Evolutionary conservation across 2,797 vertebrate species (phyloP).

Genomic region (Danio aesculapii): DNA sequence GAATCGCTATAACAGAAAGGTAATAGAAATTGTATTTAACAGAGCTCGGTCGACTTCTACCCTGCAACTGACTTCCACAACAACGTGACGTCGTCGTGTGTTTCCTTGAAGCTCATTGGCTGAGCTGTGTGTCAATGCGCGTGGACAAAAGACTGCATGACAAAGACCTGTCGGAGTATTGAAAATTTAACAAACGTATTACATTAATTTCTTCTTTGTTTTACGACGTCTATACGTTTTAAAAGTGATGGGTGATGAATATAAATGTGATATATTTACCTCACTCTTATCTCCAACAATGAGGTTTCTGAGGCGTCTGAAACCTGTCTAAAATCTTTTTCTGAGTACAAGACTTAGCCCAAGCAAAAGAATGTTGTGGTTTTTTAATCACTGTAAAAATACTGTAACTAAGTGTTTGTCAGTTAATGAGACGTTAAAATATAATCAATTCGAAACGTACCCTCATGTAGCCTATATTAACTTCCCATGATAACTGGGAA

Average conservation of each 20-base stretch:
- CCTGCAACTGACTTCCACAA: constrained; percentile 1
- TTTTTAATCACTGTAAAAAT: not conserved
- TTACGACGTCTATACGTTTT: not conserved
- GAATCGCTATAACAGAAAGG: not conserved
- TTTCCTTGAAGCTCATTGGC: not conserved
- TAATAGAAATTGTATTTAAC: not conserved
- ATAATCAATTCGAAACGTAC: too few species aligned
- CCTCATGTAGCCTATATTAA: too few species aligned
- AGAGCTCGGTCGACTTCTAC: not conserved
- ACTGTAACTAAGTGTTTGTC: not conserved
- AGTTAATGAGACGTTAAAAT: not conserved
- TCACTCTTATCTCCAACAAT: not conserved
- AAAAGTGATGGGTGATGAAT: not conserved
- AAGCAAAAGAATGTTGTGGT: not conserved
- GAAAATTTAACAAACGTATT: not conserved
- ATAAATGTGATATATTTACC: not conserved
- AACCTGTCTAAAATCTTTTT: constrained; percentile 7
- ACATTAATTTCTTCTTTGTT: not conserved
- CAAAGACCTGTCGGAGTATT: not conserved
- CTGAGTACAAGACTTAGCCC: not conserved
- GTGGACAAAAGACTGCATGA: not conserved
- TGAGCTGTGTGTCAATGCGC: not conserved
- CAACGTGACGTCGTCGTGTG: constrained; percentile 38
- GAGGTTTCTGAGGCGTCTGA: not conserved
- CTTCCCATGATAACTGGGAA: too few species aligned